phyloP scores from a whole-genome alignment of 2,797 vertebrate genomes.

The Sebastes steindachneri region DNA sequence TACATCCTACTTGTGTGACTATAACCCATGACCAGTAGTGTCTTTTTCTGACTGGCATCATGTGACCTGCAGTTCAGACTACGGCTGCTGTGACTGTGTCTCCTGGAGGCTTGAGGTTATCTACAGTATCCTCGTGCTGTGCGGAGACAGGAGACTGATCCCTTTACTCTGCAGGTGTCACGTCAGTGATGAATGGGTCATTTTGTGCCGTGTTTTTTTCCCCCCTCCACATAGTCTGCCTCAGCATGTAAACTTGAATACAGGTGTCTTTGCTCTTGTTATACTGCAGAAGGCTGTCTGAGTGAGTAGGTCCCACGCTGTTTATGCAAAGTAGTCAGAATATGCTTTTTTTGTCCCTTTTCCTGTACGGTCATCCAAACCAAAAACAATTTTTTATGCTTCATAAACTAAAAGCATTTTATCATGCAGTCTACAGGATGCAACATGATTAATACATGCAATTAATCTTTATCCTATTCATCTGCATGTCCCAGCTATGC shows the following conservation, averaged over 20 bases:
- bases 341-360: neutral
- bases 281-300: neutral
- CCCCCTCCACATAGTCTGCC: neutral
- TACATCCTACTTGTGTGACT: neutral
- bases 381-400: neutral
- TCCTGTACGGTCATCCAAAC: neutral
- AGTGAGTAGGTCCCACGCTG: neutral
- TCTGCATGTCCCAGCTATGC: neutral
- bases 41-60: neutral
- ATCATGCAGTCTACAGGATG: neutral
- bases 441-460: neutral
- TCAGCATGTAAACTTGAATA: neutral
- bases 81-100: neutral
- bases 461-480: neutral
- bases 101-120: neutral
- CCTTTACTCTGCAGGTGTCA: conserved; percentile 12
- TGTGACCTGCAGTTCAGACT: neutral
- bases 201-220: neutral
- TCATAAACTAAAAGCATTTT: neutral
- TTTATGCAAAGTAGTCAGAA: neutral
- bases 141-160: neutral
- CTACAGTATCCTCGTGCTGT: neutral
- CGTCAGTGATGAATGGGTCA: conserved; percentile 3
- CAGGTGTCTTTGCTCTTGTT: neutral
- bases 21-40: neutral